Conservation (phyloP, 2,888 invertebrate genomes). For the Rhagophthalmus giganteus region DNA sequence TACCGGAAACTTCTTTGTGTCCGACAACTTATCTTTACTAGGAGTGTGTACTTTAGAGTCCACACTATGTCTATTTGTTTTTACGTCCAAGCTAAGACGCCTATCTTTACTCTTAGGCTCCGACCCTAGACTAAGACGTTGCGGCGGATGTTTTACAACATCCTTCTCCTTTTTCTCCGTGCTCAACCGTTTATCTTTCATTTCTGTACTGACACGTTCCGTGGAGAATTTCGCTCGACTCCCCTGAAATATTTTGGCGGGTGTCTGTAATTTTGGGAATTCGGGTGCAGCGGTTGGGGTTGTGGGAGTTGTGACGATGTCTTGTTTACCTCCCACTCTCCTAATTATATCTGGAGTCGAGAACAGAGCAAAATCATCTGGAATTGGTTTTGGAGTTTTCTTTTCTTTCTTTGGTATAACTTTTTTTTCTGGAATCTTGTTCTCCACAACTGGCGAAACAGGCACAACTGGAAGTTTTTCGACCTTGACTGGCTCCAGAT, state of each 20-base stretch:
- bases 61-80: conserved; percentile 37
- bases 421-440: conserved; percentile 41
- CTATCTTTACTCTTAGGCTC: conserved; percentile 33
- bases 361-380: conserved; percentile 71
- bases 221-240: conserved; percentile 46
- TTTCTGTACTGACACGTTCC: conserved; percentile 33
- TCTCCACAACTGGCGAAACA: conserved; percentile 23
- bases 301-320: conserved; percentile 42
- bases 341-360: conserved; percentile 79
- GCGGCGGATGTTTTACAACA: background rate
- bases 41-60: conserved; percentile 26
- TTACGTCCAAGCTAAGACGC: conserved; percentile 33
- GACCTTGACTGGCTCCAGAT: conserved; percentile 33
- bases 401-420: conserved; percentile 53
- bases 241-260: conserved; percentile 49
- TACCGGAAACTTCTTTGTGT: conserved; percentile 16
- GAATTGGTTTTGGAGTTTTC: conserved; percentile 57
- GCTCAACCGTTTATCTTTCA: conserved; percentile 41
- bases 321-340: conserved; percentile 58
- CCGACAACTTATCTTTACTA: conserved; percentile 5
- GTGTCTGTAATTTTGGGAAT: conserved; percentile 39
- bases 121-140: conserved; percentile 14
- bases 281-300: conserved; percentile 36
- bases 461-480: no score
- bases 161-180: conserved; percentile 40